A percentile compares a stretch with the other conserved stretches of the same genome.
Evolutionary conservation across 2,113 vertebrate species (phyloP).

Genomic region (Meleagris gallopavo): DNA sequence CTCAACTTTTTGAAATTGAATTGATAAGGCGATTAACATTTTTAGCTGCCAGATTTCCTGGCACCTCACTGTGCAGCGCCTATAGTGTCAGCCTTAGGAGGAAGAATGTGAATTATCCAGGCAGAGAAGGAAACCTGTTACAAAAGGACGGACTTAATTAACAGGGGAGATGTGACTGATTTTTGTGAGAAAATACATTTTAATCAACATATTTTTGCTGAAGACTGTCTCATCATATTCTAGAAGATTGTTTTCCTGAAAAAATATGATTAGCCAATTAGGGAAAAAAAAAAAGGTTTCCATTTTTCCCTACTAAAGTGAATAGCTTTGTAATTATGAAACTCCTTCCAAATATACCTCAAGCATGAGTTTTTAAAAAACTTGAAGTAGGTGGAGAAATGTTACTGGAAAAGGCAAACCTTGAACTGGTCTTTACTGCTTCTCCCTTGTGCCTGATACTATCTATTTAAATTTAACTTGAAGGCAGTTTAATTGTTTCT

Average conservation of each 20-base stretch:
- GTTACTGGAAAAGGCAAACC: constrained; percentile 4
- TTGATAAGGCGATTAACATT: not conserved
- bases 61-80: not conserved
- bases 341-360: constrained; percentile 18
- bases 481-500: constrained; percentile 45
- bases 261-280: constrained; percentile 26
- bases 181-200: not conserved
- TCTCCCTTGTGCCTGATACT: not conserved
- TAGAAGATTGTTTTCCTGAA: constrained; percentile 7
- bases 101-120: not conserved
- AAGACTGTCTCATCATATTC: not conserved
- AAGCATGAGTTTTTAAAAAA: constrained; percentile 31
- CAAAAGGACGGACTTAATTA: constrained; percentile 15
- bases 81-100: not conserved
- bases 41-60: not conserved
- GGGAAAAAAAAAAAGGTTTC: not conserved
- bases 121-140: not conserved
- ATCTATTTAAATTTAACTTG: constrained; percentile 36
- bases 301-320: not conserved
- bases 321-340: constrained; percentile 47
- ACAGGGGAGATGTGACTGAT: not conserved
- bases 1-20: not conserved
- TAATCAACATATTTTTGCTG: not conserved
- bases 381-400: not conserved
- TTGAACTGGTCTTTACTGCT: not conserved